These are phyloP conservation scores for Drosophila borealis DNA, from an alignment of 2,888 invertebrate species.

Conservation along the genomic window DNA sequence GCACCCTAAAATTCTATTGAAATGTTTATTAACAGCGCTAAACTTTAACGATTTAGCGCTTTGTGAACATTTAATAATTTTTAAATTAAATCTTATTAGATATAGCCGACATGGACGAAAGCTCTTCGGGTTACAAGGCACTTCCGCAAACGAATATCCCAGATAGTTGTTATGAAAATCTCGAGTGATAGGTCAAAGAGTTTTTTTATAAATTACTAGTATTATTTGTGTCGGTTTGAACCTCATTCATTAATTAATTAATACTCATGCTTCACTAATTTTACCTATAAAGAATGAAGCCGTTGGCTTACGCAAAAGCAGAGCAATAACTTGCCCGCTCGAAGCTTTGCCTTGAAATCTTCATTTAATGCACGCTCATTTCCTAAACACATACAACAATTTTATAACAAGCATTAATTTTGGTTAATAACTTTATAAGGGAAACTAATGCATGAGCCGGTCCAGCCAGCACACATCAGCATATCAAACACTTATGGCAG, in stretches of 20 bases:
- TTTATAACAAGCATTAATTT: conserved; percentile 78
- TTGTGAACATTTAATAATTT: background rate
- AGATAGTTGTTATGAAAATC: too few species aligned
- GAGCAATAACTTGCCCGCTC: conserved; percentile 14
- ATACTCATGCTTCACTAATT: conserved; percentile 4
- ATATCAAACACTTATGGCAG: conserved; percentile 45
- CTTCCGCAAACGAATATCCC: too few species aligned
- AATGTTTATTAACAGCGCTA: background rate
- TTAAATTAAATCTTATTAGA: background rate
- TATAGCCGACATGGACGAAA: background rate
- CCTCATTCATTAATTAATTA: background rate
- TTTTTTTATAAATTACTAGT: too few species aligned
- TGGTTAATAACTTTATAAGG: conserved; percentile 77
- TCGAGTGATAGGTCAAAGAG: too few species aligned
- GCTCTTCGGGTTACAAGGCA: too few species aligned
- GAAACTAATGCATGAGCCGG: conserved; percentile 50
- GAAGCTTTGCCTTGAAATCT: conserved; percentile 27
- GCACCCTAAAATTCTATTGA: background rate
- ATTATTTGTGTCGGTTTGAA: too few species aligned
- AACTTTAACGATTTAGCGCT: background rate
- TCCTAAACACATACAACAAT: conserved; percentile 74
- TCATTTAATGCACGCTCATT: conserved; percentile 65
- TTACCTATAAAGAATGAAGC: conserved; percentile 4
- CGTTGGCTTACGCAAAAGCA: background rate
- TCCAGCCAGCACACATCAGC: conserved; percentile 29